Base-by-base conservation (phyloP, 2,113 vertebrate genomes). In the Sturnus vulgaris region DNA sequence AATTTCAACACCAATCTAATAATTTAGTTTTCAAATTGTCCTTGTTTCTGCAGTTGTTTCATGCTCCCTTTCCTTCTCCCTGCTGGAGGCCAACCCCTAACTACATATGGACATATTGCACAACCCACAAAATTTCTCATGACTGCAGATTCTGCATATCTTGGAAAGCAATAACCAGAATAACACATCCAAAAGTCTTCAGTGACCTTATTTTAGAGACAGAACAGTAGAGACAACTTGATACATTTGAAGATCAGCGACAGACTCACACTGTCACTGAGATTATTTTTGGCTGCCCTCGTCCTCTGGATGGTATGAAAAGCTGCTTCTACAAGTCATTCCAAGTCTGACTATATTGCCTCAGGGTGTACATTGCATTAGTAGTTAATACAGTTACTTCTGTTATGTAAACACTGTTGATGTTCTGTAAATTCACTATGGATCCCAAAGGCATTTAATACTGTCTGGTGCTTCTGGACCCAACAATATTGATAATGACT, bases 201-300 rank as follows among this genome's bases (percentile, higher is more conserved):
- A n/a, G 30, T 44, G 64, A 80, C 76, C 64, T 70, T 84, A 65
- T 76, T 92, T 92, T 65, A 75, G 53, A 90, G 56, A 63, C 31
- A 82, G 77, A 92, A 40, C 37, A 71, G 46, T 23, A 81, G n/a
- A 91, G 61, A 59, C 68, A 82, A 55, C 37, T 28, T 79, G 85
- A 76, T 77, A 76, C 59, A 76, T 69, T 2, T 83, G 61, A 91
- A 96, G 61, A 94, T 92, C 76, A 94, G 66, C 2, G 44, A 75
- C 73, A 95, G 86, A 94, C 70, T 83, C 75, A 61, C 27, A 69
- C 73, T 89, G 90, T 86, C 60, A 95, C n/a, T 39, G 47, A 70
- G 55, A 71, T 59, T 87, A 95, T 92, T 96, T 96, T 94, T 68
- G 85, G 37, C 75, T 96, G 33, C 12, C 57, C 42, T 30, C 6